These are phyloP conservation scores for Thumatha senex DNA, from an alignment of 2,888 invertebrate genomes.

Conservation along the genomic window DNA sequence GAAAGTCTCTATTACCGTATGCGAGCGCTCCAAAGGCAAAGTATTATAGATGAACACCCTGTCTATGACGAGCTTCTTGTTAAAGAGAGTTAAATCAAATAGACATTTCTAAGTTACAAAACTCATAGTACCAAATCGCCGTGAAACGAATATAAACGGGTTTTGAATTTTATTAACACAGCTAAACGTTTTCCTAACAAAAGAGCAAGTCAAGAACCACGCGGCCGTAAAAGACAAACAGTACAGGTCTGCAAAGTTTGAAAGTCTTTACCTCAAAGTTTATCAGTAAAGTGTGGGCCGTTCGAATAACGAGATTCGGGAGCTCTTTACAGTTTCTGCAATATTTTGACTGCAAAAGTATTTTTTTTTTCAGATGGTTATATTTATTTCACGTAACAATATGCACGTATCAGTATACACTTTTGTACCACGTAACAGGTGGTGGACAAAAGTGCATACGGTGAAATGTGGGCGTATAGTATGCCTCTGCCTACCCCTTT, in stretches of 20 bases:
- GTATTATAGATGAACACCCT: no score
- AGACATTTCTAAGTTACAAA: background rate
- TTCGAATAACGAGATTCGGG: conserved; percentile 35
- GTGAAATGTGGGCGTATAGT: no score
- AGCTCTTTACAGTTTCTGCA: conserved; percentile 42
- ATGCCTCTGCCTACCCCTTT: no score
- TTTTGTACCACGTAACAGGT: no score
- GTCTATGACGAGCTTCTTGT: no score
- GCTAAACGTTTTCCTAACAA: background rate
- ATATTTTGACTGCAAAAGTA: conserved; percentile 8
- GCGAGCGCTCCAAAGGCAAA: no score
- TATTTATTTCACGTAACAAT: no score
- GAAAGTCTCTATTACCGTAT: no score
- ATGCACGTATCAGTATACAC: no score
- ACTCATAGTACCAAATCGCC: background rate
- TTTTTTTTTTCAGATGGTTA: no score
- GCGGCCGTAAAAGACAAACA: conserved; percentile 40
- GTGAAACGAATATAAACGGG: background rate
- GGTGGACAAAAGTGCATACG: no score
- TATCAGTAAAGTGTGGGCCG: conserved; percentile 45
- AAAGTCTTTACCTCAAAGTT: conserved; percentile 51
- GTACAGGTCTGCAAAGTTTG: conserved; percentile 23
- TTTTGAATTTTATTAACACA: background rate
- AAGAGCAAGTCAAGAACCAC: background rate
- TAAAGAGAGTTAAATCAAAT: background rate